Conservation (phyloP, 1,140 invertebrate species). For the Acromyrmex charruanus region DNA sequence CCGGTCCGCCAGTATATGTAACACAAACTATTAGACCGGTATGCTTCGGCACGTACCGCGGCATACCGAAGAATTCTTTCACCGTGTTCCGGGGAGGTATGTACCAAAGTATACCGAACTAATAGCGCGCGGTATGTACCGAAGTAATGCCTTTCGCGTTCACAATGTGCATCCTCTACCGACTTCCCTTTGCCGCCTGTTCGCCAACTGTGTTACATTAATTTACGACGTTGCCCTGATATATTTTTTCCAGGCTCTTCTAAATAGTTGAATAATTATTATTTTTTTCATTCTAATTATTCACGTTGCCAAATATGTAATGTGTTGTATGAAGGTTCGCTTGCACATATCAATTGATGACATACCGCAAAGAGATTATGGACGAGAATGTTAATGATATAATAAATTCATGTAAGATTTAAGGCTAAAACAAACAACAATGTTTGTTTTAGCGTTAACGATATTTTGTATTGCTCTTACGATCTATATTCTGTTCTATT, state of each 20-base stretch:
- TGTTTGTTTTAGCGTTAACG: neutral
- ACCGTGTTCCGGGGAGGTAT: constrained; percentile 57
- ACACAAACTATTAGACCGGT: constrained; percentile 64
- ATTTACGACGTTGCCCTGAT: constrained; percentile 32
- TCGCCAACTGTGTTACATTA: constrained; percentile 44
- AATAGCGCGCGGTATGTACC: constrained; percentile 63
- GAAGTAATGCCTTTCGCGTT: constrained; percentile 63
- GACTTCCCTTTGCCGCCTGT: neutral
- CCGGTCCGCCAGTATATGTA: constrained; percentile 44
- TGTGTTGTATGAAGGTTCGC: neutral
- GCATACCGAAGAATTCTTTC: constrained; percentile 65
- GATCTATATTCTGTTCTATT: neutral
- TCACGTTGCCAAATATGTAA: no score
- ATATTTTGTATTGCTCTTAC: constrained; percentile 1
- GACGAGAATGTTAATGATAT: neutral
- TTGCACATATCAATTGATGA: constrained; percentile 8
- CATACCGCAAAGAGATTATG: constrained; percentile 16
- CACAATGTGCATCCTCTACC: constrained; percentile 46
- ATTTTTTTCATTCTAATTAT: constrained; percentile 1
- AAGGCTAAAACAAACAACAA: neutral
- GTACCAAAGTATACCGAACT: constrained; percentile 64
- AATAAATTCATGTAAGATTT: constrained; percentile 2
- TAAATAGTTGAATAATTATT: constrained; percentile 43
- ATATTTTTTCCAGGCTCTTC: constrained; percentile 9
- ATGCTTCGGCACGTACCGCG: constrained; percentile 64